Percentiles rank a stretch among this genome's conserved stretches.
phyloP scores from a whole-genome alignment of 2,888 invertebrate species.

The Corbicula japonica region DNA sequence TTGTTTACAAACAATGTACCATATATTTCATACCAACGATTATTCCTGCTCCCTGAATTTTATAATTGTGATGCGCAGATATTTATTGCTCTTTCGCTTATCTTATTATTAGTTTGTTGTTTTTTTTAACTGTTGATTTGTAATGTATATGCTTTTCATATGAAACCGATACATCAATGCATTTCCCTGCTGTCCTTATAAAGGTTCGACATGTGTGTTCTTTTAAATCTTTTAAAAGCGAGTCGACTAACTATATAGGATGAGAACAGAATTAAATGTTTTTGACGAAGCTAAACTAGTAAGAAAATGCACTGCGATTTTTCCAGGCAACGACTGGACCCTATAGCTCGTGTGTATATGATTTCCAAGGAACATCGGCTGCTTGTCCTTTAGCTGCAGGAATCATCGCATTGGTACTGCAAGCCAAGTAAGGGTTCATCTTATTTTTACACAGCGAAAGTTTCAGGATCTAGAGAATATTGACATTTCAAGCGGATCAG shows the following conservation, averaged over 20 bases:
- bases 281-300: too few species aligned
- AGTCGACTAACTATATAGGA: too few species aligned
- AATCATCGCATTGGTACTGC: constrained; percentile 25
- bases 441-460: too few species aligned
- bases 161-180: too few species aligned
- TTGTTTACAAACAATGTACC: neutral
- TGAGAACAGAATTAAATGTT: too few species aligned
- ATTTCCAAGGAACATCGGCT: constrained; percentile 32
- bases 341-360: neutral
- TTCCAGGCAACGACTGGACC: constrained; percentile 21
- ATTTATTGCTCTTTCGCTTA: neutral
- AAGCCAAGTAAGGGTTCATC: constrained; percentile 39
- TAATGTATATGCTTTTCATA: neutral
- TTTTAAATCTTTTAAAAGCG: too few species aligned
- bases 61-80: neutral
- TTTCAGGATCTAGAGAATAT: too few species aligned
- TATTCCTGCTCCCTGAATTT: neutral
- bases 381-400: constrained; percentile 38
- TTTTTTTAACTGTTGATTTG: neutral
- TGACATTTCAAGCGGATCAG: too few species aligned
- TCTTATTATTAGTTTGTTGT: neutral
- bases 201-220: too few species aligned
- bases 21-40: neutral
- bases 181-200: too few species aligned
- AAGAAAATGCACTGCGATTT: too few species aligned